Evolutionary conservation across 23 tunicate species (phyloP), one percentile per base, ranked within the genome.

Genomic region (Styela clava): DNA sequence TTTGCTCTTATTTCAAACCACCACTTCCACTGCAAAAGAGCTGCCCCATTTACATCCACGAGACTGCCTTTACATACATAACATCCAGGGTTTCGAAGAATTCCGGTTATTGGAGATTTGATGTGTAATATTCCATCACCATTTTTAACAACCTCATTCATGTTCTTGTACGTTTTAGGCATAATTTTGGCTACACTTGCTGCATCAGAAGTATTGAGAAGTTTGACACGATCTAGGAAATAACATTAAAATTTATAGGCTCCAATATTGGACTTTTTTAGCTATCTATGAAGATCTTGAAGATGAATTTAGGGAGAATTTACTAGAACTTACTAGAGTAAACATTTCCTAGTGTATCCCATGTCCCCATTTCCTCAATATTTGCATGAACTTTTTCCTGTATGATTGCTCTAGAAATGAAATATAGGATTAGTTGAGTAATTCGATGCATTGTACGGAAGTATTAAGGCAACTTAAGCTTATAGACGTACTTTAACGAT

Each of bases 1-100:
- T 73, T 65, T n/a, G 83, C 97, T 51, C 85, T 84, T 31, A 92
- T 16, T 69, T 87, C 81, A 30, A 87, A 79, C 97, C 97, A 92
- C 79, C 83, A 84, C 24, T 35, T 79, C 97, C 91, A 87, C 31
- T 87, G 84, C 79, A 86, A 56, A 18, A 84, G 70, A 16, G 62
- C 74, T n/a, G 28, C 32, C 19, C 76, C 78, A 2, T 20, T 2
- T 21, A 83, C 86, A 24, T 92, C 97, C 21, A 69, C 28, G 16
- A 92, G 18, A 24, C 52, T 34, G 52, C 63, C 34, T 74, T 65
- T 83, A 2, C 78, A 36, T 20, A 83, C 68, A 36, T 87, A 92
- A 52, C 97, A 86, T 5, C 97, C 97, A 26, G 97, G 97, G 5
- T 44, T 32, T 5, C 89, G 79, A 2, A 73, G 34, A 27, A 85